A percentile compares a stretch with the other conserved stretches of the same genome.
Conservation (phyloP, 2,797 vertebrate species). For the Darevskia nairensis region DNA sequence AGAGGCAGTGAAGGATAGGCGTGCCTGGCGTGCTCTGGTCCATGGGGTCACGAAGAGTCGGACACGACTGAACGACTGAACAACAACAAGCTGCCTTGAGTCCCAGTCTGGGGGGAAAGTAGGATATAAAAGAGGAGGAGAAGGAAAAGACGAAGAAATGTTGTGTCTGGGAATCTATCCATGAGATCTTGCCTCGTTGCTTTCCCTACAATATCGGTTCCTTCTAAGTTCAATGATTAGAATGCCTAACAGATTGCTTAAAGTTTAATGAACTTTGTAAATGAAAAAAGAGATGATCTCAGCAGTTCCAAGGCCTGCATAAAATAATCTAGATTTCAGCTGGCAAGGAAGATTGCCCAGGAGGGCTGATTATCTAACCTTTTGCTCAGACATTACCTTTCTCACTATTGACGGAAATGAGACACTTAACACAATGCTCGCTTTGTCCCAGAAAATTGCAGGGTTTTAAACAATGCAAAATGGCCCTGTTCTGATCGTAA, state of each 20-base stretch:
- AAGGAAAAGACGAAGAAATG: neutral
- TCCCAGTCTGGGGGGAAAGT: too few relatives aligned
- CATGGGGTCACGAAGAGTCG: too few relatives aligned
- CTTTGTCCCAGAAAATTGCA: slow-evolving; percentile 7
- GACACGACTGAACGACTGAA: too few relatives aligned
- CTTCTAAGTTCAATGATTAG: neutral
- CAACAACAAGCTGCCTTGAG: too few relatives aligned
- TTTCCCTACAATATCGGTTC: neutral
- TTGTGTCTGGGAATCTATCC: neutral
- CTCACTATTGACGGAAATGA: slow-evolving; percentile 55
- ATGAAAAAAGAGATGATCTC: slow-evolving; percentile 44
- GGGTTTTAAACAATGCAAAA: slow-evolving; percentile 53
- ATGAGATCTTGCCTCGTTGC: too few relatives aligned
- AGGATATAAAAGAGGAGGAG: too few relatives aligned
- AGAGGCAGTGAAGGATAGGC: too few relatives aligned
- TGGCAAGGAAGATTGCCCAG: slow-evolving; percentile 39
- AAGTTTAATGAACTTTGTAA: slow-evolving; percentile 62
- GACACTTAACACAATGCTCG: slow-evolving; percentile 28
- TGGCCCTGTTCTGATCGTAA: slow-evolving; percentile 15
- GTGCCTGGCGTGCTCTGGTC: too few relatives aligned
- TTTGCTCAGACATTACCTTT: slow-evolving; percentile 50
- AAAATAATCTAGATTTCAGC: slow-evolving; percentile 46
- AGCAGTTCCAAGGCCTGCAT: slow-evolving; percentile 41
- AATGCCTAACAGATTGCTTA: slow-evolving; percentile 57
- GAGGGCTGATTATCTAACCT: slow-evolving; percentile 56